Evolutionary conservation across 2,113 vertebrate species (phyloP).

Genomic region (Porphyrio hochstetteri): DNA sequence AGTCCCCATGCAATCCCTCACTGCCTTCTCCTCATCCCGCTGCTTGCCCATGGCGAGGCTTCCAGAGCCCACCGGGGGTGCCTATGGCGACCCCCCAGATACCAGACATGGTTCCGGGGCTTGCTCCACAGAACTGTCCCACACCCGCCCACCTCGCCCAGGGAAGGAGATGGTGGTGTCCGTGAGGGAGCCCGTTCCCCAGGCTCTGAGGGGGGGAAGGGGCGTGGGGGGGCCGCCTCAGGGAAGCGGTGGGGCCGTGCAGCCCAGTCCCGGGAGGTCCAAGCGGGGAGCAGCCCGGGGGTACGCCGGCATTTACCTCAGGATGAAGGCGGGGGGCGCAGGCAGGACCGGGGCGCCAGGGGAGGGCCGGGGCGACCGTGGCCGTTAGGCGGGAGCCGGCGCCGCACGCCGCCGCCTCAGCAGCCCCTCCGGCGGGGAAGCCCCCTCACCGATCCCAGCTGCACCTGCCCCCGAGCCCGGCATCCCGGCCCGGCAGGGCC

Average conservation of each 20-base stretch:
- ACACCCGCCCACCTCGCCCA: neutral
- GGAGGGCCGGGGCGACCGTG: neutral
- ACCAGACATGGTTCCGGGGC: neutral
- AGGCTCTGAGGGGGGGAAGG: neutral
- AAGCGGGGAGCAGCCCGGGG: neutral
- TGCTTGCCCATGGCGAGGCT: accelerated
- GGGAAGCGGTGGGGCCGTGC: neutral
- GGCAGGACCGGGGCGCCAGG: neutral
- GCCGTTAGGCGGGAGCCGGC: neutral
- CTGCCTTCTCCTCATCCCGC: neutral
- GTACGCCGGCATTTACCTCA: neutral
- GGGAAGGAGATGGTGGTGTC: neutral
- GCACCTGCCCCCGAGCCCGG: neutral
- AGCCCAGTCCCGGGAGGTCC: neutral
- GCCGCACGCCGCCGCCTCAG: neutral
- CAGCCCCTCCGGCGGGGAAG: neutral
- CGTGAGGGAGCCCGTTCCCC: neutral
- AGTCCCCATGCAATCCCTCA: neutral
- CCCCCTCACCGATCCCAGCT: neutral
- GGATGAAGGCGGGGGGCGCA: neutral
- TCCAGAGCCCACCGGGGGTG: neutral
- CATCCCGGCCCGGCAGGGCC: neutral
- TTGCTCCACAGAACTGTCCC: neutral
- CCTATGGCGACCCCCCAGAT: neutral
- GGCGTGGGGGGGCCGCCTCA: neutral